phyloP scores from a whole-genome alignment of 2,888 invertebrate genomes.

The Caenorhabditis plicata region DNA sequence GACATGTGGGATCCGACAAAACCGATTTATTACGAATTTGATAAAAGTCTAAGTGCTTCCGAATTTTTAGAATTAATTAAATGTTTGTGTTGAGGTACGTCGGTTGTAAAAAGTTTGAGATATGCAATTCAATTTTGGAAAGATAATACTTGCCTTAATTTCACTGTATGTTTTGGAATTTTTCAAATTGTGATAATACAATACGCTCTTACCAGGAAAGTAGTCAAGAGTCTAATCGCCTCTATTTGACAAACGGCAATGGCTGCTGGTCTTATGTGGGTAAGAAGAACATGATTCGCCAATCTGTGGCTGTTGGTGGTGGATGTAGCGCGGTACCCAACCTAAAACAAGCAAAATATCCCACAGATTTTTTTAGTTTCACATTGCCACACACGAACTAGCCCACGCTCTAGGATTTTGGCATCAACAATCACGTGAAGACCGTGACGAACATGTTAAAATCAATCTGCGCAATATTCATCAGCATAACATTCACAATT shows the following conservation, averaged over 20 bases:
- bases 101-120: constrained; percentile 24
- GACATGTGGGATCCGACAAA: constrained; percentile 14
- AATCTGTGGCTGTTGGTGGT: constrained; percentile 35
- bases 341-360: neutral
- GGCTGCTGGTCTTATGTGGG: constrained; percentile 47
- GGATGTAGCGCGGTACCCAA: constrained; percentile 29
- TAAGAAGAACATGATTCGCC: constrained; percentile 24
- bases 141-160: constrained; percentile 34
- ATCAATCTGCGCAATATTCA: constrained; percentile 35
- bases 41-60: constrained; percentile 18
- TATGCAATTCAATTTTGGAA: constrained; percentile 37
- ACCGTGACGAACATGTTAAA: constrained; percentile 32
- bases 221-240: constrained; percentile 16
- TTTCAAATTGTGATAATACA: neutral
- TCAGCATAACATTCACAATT: constrained; percentile 27
- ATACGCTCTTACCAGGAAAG: constrained; percentile 18
- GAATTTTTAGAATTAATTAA: neutral
- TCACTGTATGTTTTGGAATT: constrained; percentile 9
- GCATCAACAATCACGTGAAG: constrained; percentile 37
- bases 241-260: constrained; percentile 21
- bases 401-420: constrained; percentile 40
- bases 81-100: constrained; percentile 6
- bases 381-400: constrained; percentile 37
- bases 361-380: constrained; percentile 20
- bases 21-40: constrained; percentile 30